Evolutionary conservation across 2,888 invertebrate genomes (phyloP), one percentile per base, ranked within the genome.

Genomic region (Microctonus brassicae): DNA sequence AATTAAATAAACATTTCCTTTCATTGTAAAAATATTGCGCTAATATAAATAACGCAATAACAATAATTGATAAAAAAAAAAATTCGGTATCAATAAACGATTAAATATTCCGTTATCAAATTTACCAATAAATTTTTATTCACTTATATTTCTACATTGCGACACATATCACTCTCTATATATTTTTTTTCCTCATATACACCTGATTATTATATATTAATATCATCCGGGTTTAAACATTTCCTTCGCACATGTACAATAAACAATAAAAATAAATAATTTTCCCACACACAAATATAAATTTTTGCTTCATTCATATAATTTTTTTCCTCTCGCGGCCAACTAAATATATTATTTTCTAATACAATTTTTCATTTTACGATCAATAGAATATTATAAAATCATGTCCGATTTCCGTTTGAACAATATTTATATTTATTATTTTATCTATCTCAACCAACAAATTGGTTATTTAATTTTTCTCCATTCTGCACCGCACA

Each of bases 1-100:
- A 72, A 75, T 29, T 29, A 5, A 29, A 75, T 83, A 82, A 83
- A 83, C 82, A 80, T 77, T 78, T 77, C 77, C 78, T 82, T 82
- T 82, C 82, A 83, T 57, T 29, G 33, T 17, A 9, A 6, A 1
- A 22, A 22, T 22, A 24, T 20, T 10, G 17, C 22, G 13, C 0
- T 9, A 20, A 66, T 58, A 36, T 6, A 6, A 64, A 53, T 17
- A 22, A 24, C 2, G 26, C n/a, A 26, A 39, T 20, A 17, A 26
- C 11, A 11, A 61, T 24, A 62, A 52, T 29, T 33, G 17, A 47
- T 47, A n/a, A n/a, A n/a, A n/a, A n/a, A n/a, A 7, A 6, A 47
- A 20, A 20, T 47, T 20, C 36, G n/a, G n/a, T 65, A 55, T 65
- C 55, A 65, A 39, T 55, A 36, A 22, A 11, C 24, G 65, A 65